Conservation (phyloP, 2,888 invertebrate species). For the Nephrotoma flavescens region DNA sequence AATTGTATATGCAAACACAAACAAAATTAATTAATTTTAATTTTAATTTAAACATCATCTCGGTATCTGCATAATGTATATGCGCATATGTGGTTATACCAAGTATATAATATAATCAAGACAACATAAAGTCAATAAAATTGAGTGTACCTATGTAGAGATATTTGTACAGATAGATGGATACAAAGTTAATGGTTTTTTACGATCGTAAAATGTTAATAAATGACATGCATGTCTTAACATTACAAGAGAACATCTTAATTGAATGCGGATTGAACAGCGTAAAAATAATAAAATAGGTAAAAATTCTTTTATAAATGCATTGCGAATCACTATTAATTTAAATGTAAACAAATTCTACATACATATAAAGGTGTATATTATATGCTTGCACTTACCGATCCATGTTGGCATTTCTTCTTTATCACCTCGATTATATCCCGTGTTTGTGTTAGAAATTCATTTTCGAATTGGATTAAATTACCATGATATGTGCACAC, state of each 20-base stretch:
- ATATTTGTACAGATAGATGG: not conserved
- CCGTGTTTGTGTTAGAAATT: conserved; percentile 46
- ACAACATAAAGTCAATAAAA: not conserved
- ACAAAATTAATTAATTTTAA: not conserved
- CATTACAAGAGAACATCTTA: not conserved
- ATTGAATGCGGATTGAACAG: not conserved
- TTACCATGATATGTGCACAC: conserved; percentile 50
- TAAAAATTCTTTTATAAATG: not conserved
- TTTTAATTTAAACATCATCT: not conserved
- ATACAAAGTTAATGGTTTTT: not conserved
- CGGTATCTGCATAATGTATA: not conserved
- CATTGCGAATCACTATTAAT: not conserved
- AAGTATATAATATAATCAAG: not conserved
- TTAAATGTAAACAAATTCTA: not conserved
- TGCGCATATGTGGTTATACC: not conserved
- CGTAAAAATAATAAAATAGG: not conserved
- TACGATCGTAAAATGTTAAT: not conserved
- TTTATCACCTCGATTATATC: conserved; percentile 40
- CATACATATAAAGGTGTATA: not conserved
- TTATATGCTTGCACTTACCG: conserved; percentile 22
- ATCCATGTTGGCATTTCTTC: conserved; percentile 26
- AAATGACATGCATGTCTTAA: not conserved
- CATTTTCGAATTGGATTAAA: conserved; percentile 43
- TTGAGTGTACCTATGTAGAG: not conserved
- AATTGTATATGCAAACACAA: not conserved